Conservation (phyloP, 2,888 invertebrate genomes). For the Scelioninae gen. 2 region DNA sequence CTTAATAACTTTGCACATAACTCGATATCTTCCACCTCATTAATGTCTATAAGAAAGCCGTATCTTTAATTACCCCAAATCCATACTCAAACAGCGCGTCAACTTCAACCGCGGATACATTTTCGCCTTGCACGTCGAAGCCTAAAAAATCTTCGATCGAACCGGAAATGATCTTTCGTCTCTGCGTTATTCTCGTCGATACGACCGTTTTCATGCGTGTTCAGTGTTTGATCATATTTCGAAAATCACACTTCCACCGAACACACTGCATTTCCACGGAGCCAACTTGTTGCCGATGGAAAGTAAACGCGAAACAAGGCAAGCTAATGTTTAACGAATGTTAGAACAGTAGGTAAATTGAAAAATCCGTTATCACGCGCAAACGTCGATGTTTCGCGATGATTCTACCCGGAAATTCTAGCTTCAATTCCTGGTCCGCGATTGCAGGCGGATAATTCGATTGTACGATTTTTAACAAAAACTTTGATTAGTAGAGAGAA, state of each 20-base stretch:
- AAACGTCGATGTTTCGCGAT: constrained; percentile 12
- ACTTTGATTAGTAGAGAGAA: neutral
- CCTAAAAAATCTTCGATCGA: no score
- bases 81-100: no score
- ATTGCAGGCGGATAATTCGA: neutral
- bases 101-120: no score
- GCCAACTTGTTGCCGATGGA: neutral
- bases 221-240: constrained; percentile 9
- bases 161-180: neutral
- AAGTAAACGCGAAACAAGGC: constrained; percentile 1
- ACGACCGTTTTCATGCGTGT: neutral
- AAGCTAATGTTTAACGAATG: no score
- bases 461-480: constrained; percentile 7
- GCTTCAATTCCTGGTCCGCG: neutral
- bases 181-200: neutral
- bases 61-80: neutral
- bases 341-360: constrained; percentile 8
- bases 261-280: constrained; percentile 1
- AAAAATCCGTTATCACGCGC: constrained; percentile 8
- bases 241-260: constrained; percentile 1
- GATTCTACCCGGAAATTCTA: constrained; percentile 8
- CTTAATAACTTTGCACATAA: constrained; percentile 1
- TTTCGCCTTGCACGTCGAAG: no score
- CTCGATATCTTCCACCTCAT: neutral
- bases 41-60: neutral